A percentile compares a stretch with the other conserved stretches of the same genome.
Evolutionary conservation across 2,888 invertebrate genomes (phyloP).

Genomic region (Ryuthela nishihirai): DNA sequence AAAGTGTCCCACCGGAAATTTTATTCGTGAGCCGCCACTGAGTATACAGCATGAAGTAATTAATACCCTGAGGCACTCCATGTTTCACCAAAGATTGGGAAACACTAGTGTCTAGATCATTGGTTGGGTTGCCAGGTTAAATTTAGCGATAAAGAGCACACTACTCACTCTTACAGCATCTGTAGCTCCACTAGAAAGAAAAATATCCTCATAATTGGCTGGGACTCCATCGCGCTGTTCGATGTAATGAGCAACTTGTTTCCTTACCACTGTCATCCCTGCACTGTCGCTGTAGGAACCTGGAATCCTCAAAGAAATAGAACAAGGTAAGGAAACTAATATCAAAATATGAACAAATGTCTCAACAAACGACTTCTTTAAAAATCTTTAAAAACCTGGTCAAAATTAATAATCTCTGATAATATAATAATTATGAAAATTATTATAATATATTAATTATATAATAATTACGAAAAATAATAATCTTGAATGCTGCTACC

Average conservation of each 20-base stretch:
- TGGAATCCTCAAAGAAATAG: slow-evolving; percentile 40
- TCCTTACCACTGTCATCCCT: slow-evolving; percentile 84
- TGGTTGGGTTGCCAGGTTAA: too few relatives aligned
- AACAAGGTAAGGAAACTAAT: neutral
- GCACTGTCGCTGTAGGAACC: slow-evolving; percentile 88
- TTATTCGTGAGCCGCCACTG: too few relatives aligned
- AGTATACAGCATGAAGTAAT: too few relatives aligned
- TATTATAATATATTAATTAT: too few relatives aligned
- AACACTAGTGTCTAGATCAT: too few relatives aligned
- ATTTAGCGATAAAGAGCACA: too few relatives aligned
- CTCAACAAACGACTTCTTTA: neutral
- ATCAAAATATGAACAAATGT: neutral
- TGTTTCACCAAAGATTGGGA: too few relatives aligned
- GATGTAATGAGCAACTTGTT: slow-evolving; percentile 84
- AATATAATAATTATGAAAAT: neutral
- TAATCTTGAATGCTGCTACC: too few relatives aligned
- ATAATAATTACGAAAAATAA: too few relatives aligned
- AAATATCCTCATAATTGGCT: slow-evolving; percentile 70
- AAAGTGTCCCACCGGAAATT: too few relatives aligned
- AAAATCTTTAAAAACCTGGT: neutral
- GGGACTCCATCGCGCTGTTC: slow-evolving; percentile 72
- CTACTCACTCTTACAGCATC: slow-evolving; percentile 77
- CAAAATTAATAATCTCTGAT: neutral
- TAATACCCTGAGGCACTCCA: too few relatives aligned
- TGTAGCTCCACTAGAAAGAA: slow-evolving; percentile 85